Evolutionary conservation across 1,140 invertebrate species (phyloP).

Genomic region (Proctacanthus coquilletti): DNA sequence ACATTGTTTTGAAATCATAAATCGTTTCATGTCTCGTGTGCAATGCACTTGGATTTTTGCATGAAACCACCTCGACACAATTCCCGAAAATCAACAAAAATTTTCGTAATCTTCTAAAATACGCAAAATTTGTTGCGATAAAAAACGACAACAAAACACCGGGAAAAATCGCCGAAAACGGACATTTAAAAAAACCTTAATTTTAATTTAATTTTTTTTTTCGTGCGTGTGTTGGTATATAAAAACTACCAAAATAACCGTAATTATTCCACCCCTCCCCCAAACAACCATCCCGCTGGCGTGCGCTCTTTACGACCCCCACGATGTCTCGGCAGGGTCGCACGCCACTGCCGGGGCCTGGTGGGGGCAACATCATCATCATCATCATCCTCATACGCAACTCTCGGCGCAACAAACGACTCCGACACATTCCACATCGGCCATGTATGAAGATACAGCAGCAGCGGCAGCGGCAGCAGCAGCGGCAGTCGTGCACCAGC

Average conservation of each 20-base stretch:
- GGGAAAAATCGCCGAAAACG: background rate
- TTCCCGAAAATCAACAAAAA: too few species aligned
- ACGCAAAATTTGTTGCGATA: background rate
- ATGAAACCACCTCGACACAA: too few species aligned
- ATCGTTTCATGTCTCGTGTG: too few species aligned
- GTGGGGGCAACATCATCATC: conserved; percentile 27
- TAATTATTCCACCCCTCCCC: conserved; percentile 31
- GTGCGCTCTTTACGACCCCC: conserved; percentile 32
- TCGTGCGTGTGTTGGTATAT: conserved; percentile 1
- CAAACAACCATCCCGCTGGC: conserved; percentile 32
- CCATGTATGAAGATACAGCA: conserved; percentile 27
- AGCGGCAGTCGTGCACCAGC: conserved; percentile 26
- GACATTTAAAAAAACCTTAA: conserved; percentile 2
- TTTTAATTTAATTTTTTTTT: conserved; percentile 11
- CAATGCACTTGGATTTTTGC: too few species aligned
- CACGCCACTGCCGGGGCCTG: conserved; percentile 32
- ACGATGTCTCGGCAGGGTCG: conserved; percentile 33
- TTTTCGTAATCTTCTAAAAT: conserved; percentile 1
- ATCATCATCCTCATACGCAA: conserved; percentile 9
- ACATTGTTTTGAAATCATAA: too few species aligned
- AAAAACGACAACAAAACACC: conserved; percentile 1
- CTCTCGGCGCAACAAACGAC: conserved; percentile 14
- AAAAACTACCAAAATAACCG: conserved; percentile 29
- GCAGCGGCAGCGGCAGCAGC: conserved; percentile 19
- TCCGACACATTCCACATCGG: conserved; percentile 30